Base-by-base conservation (phyloP, 2,113 vertebrate genomes). In the Erythrocebus patas region DNA sequence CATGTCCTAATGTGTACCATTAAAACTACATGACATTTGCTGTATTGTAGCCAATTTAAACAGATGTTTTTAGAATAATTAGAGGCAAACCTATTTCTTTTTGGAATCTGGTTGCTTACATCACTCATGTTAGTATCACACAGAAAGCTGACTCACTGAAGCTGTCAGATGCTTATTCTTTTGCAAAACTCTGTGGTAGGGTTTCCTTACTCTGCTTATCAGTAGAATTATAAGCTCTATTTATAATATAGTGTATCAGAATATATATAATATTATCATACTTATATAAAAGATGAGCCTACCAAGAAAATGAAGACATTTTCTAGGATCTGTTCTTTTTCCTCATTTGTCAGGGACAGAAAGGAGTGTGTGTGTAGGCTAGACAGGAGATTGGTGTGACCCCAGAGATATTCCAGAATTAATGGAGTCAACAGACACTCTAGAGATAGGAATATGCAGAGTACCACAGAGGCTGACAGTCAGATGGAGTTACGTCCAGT, bases 21-120 rank as follows among this genome's bases (percentile, higher is more conserved):
- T 96, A 94, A 96, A 98, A 96, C 97, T 94, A 32, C 55, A 93
- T 73, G 96, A 75, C 94, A 91, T 85, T 80, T 52, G 43, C 94
- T 97, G 93, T 97, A 93, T 48, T 92, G 17, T 43, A 98, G 97
- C 96, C 97, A 98, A 96, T 98, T 98, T 98, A 97, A 98, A 98
- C 98, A 98, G 98, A 98, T 98, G 98, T 98, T 97, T 98, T 98
- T 98, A 98, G 83, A 97, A 96, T 75, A 96, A 32, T 16, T 94
- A 95, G 95, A 97, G 95, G 98, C 98, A 98, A 98, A 98, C 98
- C 96, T 96, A 98, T 97, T 98, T 97, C 91, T 97, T 98, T 98
- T 93, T 97, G 97, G 96, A 98, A 98, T 98, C 93, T 98, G 98
- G 97, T 98, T 98, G 94, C 97, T 96, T 97, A 95, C 98, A 96